These are phyloP conservation scores for Elgaria multicarinata DNA, from an alignment of 2,113 vertebrate species.

Conservation along the genomic window DNA sequence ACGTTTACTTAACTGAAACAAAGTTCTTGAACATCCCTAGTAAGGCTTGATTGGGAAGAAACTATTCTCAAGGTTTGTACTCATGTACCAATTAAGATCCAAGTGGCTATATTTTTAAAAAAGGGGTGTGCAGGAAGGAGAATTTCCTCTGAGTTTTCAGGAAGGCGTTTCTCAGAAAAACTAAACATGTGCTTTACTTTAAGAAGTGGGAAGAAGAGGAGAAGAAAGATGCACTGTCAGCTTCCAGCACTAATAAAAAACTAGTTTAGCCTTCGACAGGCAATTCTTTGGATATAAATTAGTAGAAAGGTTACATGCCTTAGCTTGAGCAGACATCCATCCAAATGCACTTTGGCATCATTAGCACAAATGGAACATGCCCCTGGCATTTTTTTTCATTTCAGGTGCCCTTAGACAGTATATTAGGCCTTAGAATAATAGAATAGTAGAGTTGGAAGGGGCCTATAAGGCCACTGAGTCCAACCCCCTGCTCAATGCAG, in stretches of 20 bases:
- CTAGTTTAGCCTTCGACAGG: constrained; percentile 61
- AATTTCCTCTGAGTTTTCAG: neutral
- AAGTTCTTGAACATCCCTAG: neutral
- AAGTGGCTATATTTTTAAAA: neutral
- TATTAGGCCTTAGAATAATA: no score
- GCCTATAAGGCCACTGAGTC: no score
- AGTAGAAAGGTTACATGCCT: constrained; percentile 66
- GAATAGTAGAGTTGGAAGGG: no score
- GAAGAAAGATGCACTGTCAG: constrained; percentile 43
- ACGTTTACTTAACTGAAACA: no score
- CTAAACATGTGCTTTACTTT: neutral
- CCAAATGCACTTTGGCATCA: constrained; percentile 54
- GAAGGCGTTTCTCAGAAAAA: neutral
- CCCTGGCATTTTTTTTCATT: constrained; percentile 60
- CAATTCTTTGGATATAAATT: constrained; percentile 66
- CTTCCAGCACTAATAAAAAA: constrained; percentile 56
- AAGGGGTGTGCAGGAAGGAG: neutral
- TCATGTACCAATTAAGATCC: neutral
- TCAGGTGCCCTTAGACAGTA: constrained; percentile 53
- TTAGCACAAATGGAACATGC: constrained; percentile 53
- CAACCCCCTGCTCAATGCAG: no score
- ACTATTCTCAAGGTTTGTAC: neutral
- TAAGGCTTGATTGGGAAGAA: neutral
- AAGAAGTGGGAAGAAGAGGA: constrained; percentile 32
- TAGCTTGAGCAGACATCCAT: constrained; percentile 28